phyloP scores from a whole-genome alignment of 2,888 invertebrate species.

The Drosophila mercatorum region DNA sequence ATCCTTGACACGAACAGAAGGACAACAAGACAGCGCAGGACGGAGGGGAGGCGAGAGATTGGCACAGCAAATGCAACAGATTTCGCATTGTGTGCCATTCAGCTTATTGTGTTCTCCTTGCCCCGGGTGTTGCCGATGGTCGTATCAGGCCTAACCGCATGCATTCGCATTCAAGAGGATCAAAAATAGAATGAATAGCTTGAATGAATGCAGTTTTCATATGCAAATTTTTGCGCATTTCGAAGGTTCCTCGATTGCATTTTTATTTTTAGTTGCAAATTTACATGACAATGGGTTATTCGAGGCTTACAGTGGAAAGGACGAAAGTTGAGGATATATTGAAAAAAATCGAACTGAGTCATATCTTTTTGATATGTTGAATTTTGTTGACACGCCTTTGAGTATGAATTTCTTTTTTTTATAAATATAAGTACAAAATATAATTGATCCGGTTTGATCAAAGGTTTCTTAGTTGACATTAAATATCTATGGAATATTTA shows the following conservation, averaged over 20 bases:
- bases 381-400: too few species aligned
- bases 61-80: constrained; percentile 57
- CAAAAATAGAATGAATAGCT: constrained; percentile 17
- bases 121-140: constrained; percentile 17
- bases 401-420: too few species aligned
- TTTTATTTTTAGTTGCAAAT: constrained; percentile 21
- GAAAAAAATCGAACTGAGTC: too few species aligned
- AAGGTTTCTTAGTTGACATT: not conserved
- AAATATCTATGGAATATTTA: not conserved
- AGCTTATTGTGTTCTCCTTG: constrained; percentile 39
- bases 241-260: constrained; percentile 8
- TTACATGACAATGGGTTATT: constrained; percentile 39
- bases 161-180: constrained; percentile 9
- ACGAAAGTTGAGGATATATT: not conserved
- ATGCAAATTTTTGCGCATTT: constrained; percentile 42
- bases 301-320: not conserved
- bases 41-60: not conserved
- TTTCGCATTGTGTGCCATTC: constrained; percentile 44
- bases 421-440: not conserved
- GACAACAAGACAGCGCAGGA: not conserved
- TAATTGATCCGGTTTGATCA: not conserved
- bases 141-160: constrained; percentile 27
- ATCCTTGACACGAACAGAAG: constrained; percentile 21
- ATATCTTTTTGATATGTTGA: too few species aligned
- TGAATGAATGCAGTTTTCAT: constrained; percentile 24